These are phyloP conservation scores for Andrena marginata DNA, from an alignment of 2,888 invertebrate species.

Conservation along the genomic window DNA sequence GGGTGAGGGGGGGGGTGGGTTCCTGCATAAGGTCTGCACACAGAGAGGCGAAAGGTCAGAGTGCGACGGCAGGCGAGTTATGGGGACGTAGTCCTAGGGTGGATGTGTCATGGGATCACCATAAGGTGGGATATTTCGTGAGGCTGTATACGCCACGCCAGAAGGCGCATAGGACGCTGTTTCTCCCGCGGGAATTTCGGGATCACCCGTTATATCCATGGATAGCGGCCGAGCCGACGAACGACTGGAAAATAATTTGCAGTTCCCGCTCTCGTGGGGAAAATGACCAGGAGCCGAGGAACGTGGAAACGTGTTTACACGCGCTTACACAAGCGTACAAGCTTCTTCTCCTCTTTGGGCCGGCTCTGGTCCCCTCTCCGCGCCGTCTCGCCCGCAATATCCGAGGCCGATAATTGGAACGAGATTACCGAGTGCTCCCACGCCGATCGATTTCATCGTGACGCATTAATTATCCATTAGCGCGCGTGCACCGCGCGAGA, in stretches of 20 bases:
- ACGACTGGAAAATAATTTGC: slow-evolving; percentile 78
- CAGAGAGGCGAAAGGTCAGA: slow-evolving; percentile 63
- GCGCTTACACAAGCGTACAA: slow-evolving; percentile 2
- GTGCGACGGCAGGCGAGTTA: slow-evolving; percentile 78
- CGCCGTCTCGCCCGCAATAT: slow-evolving; percentile 10
- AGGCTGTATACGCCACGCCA: slow-evolving; percentile 73
- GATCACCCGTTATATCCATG: slow-evolving; percentile 81
- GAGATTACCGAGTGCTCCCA: slow-evolving; percentile 34
- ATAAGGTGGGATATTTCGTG: slow-evolving; percentile 84
- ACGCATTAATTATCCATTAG: slow-evolving; percentile 35
- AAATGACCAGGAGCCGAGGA: slow-evolving; percentile 72
- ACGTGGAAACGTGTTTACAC: neutral
- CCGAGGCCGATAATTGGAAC: slow-evolving; percentile 33
- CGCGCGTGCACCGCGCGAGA: neutral
- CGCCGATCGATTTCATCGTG: slow-evolving; percentile 27
- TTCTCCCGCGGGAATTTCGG: slow-evolving; percentile 78
- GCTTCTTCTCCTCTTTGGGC: neutral
- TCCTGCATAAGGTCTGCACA: slow-evolving; percentile 49
- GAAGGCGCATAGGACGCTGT: slow-evolving; percentile 60
- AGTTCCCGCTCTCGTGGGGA: slow-evolving; percentile 71
- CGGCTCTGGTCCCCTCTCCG: neutral
- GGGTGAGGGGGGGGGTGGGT: too few relatives aligned
- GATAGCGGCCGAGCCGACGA: slow-evolving; percentile 62
- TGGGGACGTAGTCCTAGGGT: slow-evolving; percentile 77
- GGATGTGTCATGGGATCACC: slow-evolving; percentile 83